Percentiles rank a stretch among this genome's conserved stretches.
These are phyloP conservation scores for Butorides virescens DNA, from an alignment of 2,113 vertebrate genomes.

Conservation along the genomic window DNA sequence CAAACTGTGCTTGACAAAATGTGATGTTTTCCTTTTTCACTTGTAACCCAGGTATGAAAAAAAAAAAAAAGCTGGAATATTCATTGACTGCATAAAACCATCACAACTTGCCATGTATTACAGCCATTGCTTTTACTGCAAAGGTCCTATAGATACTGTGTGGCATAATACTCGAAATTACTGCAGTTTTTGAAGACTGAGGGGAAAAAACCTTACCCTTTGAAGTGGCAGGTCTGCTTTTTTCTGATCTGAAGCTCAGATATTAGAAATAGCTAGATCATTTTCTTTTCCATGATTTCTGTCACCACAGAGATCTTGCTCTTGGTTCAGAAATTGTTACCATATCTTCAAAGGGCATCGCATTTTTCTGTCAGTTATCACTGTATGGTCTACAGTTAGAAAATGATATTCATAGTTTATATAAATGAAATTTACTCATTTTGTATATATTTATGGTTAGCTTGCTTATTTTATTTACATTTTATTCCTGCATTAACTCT, in stretches of 20 bases:
- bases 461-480: conserved; percentile 57
- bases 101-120: background rate
- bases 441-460: conserved; percentile 27
- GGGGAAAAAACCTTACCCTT: background rate
- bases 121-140: background rate
- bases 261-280: background rate
- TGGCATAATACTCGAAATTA: conserved; percentile 53
- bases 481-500: conserved; percentile 58
- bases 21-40: background rate
- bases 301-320: background rate
- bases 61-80: background rate
- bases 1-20: background rate
- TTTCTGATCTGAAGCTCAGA: background rate
- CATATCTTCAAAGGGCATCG: background rate
- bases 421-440: conserved; percentile 49
- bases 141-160: background rate
- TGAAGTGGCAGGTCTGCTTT: background rate
- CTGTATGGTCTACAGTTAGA: background rate
- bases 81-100: background rate
- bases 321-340: background rate
- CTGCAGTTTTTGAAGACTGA: background rate
- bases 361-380: conserved; percentile 26
- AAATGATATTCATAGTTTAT: conserved; percentile 1
- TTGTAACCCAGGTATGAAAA: background rate
- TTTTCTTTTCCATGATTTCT: background rate